Base-by-base conservation (phyloP, 1,140 invertebrate genomes). In the Cydia fagiglandana region DNA sequence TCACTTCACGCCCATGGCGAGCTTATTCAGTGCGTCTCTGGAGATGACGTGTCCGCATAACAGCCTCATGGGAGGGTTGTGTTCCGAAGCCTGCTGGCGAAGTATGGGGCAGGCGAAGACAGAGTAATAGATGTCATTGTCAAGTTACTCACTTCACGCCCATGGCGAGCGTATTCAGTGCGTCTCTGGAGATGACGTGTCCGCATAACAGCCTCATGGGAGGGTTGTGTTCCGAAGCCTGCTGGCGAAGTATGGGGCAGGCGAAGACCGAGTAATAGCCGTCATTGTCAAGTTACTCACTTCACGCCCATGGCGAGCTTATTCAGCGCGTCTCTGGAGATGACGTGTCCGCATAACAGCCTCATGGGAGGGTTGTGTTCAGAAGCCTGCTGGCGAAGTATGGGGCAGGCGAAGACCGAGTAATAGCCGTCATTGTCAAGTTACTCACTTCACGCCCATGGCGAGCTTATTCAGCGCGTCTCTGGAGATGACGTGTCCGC, bases 261-360 rank as follows among this genome's bases (percentile, higher is more conserved):
- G 99, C 98, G 93, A 99, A 99, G 80, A 99, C 97, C 28, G 98
- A 99, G 93, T 99, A 99, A 90, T 98, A 99, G 80, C 97, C n/a
- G n/a, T n/a, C n/a, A n/a, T n/a, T n/a, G n/a, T n/a, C n/a, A n/a
- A n/a, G n/a, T n/a, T 81, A 30, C 30, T 97, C 97, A 53, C 34
- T 38, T 38, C 0, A 38, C 34, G 34, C 0, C 34, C 34, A 38
- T 38, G 0, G 24, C 24, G 24, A 24, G 24, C 24, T 24, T 24
- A 24, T 24, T 24, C 1, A 99, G 94, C 70, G 99, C 99, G 94
- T 99, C 99, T 81, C 97, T 95, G 2, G 98, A 99, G 80, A 99
- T 99, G 61, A 99, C 98, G 94, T 99, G 99, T 28, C 99, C 99
- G 93, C 99, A 99, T 0, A 97, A 95, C 41, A 99, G 94, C 80